Conservation (phyloP, 2,113 vertebrate species). For the Donacobius atricapilla region DNA sequence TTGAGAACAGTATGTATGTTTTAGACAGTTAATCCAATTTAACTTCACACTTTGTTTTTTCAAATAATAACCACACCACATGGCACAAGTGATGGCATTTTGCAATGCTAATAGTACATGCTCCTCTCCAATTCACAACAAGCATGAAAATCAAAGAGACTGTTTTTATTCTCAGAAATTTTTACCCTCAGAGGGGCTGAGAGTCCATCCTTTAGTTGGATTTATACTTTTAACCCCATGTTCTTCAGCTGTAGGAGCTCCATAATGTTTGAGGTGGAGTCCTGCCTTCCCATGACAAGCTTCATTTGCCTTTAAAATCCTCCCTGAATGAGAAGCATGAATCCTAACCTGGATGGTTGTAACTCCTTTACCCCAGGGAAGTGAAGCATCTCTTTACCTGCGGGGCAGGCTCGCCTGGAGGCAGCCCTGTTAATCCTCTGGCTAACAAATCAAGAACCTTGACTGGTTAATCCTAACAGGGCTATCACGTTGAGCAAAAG, state of each 20-base stretch:
- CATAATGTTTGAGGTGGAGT: background rate
- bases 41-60: background rate
- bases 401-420: background rate
- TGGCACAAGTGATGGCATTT: background rate
- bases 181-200: background rate
- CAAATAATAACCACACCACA: background rate
- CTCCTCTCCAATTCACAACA: background rate
- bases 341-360: background rate
- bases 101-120: background rate
- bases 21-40: background rate
- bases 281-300: background rate
- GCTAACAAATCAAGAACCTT: background rate
- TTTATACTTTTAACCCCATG: background rate
- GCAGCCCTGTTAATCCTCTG: background rate
- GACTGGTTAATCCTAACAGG: background rate
- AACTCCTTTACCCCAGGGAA: background rate
- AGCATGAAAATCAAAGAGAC: background rate
- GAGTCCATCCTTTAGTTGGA: accelerated
- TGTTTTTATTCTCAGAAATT: background rate
- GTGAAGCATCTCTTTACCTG: background rate
- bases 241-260: background rate
- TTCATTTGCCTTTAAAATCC: background rate
- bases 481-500: background rate
- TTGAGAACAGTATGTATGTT: background rate
- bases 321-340: background rate